phyloP scores from a whole-genome alignment of 1,140 invertebrate genomes.

The Bilobella aurantiaca region DNA sequence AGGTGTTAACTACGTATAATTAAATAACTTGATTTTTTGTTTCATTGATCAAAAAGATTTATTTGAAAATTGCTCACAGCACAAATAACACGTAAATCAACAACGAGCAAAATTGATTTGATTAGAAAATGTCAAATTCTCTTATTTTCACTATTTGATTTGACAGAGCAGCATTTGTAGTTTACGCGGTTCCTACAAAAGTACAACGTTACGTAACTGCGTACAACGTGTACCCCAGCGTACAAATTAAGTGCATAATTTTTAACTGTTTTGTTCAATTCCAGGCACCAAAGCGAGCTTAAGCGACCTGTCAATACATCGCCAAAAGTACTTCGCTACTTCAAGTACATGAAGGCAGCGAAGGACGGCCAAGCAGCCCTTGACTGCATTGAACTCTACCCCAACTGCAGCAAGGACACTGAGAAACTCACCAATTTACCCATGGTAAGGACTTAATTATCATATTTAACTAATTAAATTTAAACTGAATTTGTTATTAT shows the following conservation, averaged over 20 bases:
- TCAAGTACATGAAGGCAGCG: slow-evolving; percentile 76
- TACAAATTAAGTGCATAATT: slow-evolving; percentile 1
- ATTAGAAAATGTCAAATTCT: too few relatives aligned
- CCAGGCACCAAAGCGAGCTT: slow-evolving; percentile 66
- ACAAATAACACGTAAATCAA: too few relatives aligned
- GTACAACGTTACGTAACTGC: too few relatives aligned
- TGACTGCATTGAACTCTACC: slow-evolving; percentile 56
- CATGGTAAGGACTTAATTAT: slow-evolving; percentile 30
- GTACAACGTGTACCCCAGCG: too few relatives aligned
- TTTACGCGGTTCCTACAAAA: too few relatives aligned
- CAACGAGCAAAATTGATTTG: too few relatives aligned
- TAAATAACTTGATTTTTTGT: too few relatives aligned
- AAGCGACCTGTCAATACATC: slow-evolving; percentile 68
- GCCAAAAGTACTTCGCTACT: slow-evolving; percentile 70
- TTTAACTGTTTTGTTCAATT: slow-evolving; percentile 13
- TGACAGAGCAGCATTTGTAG: too few relatives aligned
- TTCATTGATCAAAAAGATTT: too few relatives aligned
- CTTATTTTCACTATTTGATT: too few relatives aligned
- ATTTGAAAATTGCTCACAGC: too few relatives aligned
- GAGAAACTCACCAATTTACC: slow-evolving; percentile 37
- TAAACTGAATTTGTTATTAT: neutral
- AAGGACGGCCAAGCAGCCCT: slow-evolving; percentile 69
- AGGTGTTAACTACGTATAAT: too few relatives aligned
- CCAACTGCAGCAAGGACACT: slow-evolving; percentile 53
- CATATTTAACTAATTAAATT: neutral